Evolutionary conservation across 2,113 vertebrate species (phyloP).

Genomic region (Diglossa brunneiventris): DNA sequence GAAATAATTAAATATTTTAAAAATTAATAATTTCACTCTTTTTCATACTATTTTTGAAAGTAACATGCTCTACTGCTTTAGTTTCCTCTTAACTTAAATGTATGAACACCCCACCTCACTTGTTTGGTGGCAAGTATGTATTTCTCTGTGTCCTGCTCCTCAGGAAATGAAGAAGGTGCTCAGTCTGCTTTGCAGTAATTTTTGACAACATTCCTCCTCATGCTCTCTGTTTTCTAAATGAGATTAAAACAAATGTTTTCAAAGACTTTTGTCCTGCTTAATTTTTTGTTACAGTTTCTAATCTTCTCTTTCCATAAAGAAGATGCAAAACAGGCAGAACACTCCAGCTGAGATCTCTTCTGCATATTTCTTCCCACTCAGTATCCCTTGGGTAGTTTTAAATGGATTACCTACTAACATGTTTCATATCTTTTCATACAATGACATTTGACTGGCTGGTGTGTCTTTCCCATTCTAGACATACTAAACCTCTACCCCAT

Average conservation of each 20-base stretch:
- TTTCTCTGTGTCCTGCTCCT: background rate
- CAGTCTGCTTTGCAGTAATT: background rate
- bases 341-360: background rate
- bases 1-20: background rate
- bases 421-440: background rate
- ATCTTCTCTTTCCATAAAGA: background rate
- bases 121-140: background rate
- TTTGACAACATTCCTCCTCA: rapidly evolving
- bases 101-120: background rate
- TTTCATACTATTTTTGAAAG: background rate
- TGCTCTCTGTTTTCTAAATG: background rate
- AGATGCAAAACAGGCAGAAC: background rate
- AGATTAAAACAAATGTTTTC: background rate
- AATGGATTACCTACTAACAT: background rate
- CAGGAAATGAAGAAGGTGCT: background rate
- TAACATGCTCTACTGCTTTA: background rate
- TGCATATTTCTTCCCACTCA: background rate
- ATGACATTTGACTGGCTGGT: background rate
- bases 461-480: background rate
- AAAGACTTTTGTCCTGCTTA: background rate
- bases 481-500: background rate
- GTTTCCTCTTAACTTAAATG: background rate
- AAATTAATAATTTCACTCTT: background rate
- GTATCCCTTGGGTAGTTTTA: background rate
- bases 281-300: background rate